phyloP scores from a whole-genome alignment of 1,140 invertebrate species.

The Araneus ventricosus region DNA sequence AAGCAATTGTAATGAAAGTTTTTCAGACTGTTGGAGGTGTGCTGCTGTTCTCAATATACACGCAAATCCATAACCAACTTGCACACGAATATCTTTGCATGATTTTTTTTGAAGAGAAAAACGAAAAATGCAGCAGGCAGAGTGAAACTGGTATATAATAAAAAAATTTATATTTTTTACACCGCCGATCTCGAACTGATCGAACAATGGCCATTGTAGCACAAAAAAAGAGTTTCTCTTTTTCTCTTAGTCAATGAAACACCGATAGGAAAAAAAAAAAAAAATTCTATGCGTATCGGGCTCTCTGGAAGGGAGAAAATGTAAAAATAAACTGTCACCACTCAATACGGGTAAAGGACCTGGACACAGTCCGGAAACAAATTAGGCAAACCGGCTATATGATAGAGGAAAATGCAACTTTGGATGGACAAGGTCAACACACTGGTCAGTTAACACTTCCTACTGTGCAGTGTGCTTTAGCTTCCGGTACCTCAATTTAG shows the following conservation, averaged over 20 bases:
- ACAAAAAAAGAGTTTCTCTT: constrained; percentile 15
- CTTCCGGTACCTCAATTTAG: constrained; percentile 35
- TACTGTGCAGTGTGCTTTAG: constrained; percentile 16
- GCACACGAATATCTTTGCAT: neutral
- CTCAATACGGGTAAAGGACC: constrained; percentile 66
- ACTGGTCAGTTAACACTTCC: constrained; percentile 64
- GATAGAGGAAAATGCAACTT: constrained; percentile 25
- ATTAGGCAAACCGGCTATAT: constrained; percentile 52
- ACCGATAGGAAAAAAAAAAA: neutral
- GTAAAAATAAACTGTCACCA: constrained; percentile 62
- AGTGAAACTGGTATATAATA: constrained; percentile 27
- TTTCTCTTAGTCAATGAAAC: constrained; percentile 22
- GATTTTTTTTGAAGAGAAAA: neutral
- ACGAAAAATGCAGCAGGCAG: constrained; percentile 12
- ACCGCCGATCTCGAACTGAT: constrained; percentile 18
- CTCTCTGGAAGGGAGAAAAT: constrained; percentile 9
- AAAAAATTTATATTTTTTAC: neutral
- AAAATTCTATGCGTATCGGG: neutral
- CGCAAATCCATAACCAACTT: neutral
- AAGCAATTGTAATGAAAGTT: neutral
- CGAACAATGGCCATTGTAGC: constrained; percentile 47
- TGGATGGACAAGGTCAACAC: constrained; percentile 72
- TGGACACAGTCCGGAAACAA: constrained; percentile 58
- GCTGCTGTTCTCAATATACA: constrained; percentile 33
- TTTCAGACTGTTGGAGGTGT: neutral